Evolutionary conservation across 2,113 vertebrate species (phyloP).

Genomic region (Pardalotus punctatus): DNA sequence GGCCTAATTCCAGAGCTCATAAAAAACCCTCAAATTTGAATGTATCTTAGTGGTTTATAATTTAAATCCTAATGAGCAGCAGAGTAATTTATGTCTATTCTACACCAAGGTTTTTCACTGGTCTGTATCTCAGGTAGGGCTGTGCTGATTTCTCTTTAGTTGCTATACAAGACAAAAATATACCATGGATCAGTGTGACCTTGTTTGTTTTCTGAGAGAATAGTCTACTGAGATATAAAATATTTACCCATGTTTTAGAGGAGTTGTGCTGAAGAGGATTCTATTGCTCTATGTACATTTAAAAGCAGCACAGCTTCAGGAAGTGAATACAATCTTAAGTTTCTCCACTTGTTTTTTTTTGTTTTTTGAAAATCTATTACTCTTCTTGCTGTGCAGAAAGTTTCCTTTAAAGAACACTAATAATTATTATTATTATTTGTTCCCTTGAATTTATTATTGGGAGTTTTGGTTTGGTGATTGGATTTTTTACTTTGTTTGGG

Average conservation of each 20-base stretch:
- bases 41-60: neutral
- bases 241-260: neutral
- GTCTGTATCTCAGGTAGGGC: fast-evolving
- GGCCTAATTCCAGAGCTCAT: neutral
- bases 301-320: fast-evolving
- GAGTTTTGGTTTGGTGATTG: neutral
- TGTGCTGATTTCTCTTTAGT: neutral
- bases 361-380: neutral
- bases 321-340: neutral
- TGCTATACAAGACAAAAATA: neutral
- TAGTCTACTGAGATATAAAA: neutral
- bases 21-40: neutral
- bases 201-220: neutral
- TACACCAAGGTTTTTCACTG: neutral
- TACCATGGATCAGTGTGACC: neutral
- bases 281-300: neutral
- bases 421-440: neutral
- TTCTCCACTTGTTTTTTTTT: neutral
- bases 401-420: neutral
- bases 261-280: neutral
- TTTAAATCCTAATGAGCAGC: neutral
- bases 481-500: neutral
- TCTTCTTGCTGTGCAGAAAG: neutral
- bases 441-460: neutral
- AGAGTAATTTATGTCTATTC: neutral